phyloP scores from a whole-genome alignment of 1,140 invertebrate genomes.

The Chionoecetes opilio region DNA sequence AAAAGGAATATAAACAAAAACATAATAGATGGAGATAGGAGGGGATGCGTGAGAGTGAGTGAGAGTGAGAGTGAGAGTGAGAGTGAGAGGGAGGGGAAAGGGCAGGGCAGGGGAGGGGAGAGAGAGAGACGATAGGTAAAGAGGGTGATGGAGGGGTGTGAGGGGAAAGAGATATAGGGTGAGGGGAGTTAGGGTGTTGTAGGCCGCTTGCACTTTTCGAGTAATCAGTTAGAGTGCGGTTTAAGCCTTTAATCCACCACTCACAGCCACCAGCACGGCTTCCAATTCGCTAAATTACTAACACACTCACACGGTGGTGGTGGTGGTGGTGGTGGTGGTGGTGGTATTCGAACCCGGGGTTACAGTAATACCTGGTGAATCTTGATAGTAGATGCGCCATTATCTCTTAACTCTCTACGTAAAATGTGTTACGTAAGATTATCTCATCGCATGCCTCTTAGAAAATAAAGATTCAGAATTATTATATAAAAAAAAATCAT shows the following conservation, averaged over 20 bases:
- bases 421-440: too few relatives aligned
- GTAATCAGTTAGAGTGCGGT: conserved; percentile 55
- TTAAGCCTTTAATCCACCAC: conserved; percentile 48
- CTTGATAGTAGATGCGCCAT: too few relatives aligned
- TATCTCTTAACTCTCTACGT: too few relatives aligned
- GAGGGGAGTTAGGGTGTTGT: conserved; percentile 37
- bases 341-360: too few relatives aligned
- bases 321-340: not conserved
- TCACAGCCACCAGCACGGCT: conserved; percentile 48
- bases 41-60: not conserved
- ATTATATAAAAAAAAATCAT: too few relatives aligned
- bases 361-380: too few relatives aligned
- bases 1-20: not conserved
- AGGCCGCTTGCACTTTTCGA: conserved; percentile 4
- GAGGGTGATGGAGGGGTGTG: not conserved
- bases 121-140: not conserved
- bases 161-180: not conserved
- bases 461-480: too few relatives aligned
- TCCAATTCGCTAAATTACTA: conserved; percentile 8
- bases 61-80: not conserved
- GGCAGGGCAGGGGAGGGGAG: not conserved
- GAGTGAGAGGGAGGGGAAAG: not conserved
- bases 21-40: not conserved
- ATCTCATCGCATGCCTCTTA: too few relatives aligned
- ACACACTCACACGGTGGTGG: not conserved